These are phyloP conservation scores for Augochlora pura DNA, from an alignment of 1,140 invertebrate genomes.

Conservation along the genomic window DNA sequence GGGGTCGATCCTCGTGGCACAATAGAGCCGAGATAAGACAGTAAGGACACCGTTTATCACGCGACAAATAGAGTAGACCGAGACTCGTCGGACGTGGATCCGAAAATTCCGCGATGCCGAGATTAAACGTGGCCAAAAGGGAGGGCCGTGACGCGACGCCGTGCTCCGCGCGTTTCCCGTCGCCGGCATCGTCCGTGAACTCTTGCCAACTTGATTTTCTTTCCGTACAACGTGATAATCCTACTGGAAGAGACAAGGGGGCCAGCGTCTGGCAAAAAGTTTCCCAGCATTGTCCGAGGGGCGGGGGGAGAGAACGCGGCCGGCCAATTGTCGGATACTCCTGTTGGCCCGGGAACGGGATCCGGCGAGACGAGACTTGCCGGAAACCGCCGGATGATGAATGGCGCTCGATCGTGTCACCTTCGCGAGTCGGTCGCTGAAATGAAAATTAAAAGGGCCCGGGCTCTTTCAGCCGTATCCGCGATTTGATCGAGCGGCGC, in stretches of 20 bases:
- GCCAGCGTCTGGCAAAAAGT: not conserved
- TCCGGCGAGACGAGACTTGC: conserved; percentile 21
- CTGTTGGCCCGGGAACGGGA: not conserved
- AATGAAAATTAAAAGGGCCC: conserved; percentile 44
- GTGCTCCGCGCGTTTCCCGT: not conserved
- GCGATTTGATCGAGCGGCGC: not conserved
- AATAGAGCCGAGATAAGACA: conserved; percentile 3
- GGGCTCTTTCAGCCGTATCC: not conserved
- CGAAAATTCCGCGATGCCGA: not conserved
- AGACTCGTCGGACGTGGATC: not conserved
- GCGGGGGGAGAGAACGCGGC: too few species aligned
- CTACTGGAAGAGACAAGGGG: not conserved
- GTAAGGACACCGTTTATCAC: not conserved
- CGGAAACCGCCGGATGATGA: conserved; percentile 31
- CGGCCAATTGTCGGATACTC: not conserved
- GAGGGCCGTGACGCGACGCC: not conserved
- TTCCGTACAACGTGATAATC: conserved; percentile 4
- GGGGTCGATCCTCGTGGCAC: not conserved
- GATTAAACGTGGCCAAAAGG: conserved; percentile 17
- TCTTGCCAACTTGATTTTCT: conserved; percentile 26
- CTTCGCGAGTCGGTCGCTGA: not conserved
- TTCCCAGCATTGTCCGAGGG: conserved; percentile 20
- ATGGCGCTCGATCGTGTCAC: conserved; percentile 39
- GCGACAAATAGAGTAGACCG: not conserved
- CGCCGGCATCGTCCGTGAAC: conserved; percentile 1